phyloP scores from a whole-genome alignment of 2,797 vertebrate genomes.

The Pelobates cultripes region DNA sequence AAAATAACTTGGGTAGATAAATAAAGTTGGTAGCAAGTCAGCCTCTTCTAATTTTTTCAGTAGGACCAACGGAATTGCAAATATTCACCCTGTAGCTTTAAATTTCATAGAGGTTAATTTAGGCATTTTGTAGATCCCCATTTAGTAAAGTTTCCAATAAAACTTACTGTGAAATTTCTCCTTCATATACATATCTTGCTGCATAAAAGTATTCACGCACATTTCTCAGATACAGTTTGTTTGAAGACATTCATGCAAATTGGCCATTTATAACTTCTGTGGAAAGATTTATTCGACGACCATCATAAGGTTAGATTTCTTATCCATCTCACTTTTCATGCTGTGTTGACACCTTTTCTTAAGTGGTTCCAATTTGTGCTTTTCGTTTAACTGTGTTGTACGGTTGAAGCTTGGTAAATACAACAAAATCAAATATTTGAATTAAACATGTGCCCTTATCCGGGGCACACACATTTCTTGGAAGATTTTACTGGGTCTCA shows the following conservation, averaged over 20 bases:
- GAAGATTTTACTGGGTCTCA: slow-evolving; percentile 15
- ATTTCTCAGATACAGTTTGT: too few relatives aligned
- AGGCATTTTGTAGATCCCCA: too few relatives aligned
- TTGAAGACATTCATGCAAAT: neutral
- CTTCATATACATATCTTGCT: too few relatives aligned
- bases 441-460: slow-evolving; percentile 13
- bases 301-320: neutral
- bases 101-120: too few relatives aligned
- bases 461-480: neutral
- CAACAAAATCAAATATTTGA: slow-evolving; percentile 35
- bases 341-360: neutral
- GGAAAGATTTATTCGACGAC: neutral
- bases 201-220: too few relatives aligned
- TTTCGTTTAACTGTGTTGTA: neutral
- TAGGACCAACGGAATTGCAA: too few relatives aligned
- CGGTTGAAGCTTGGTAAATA: slow-evolving; percentile 2
- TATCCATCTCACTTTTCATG: neutral
- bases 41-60: too few relatives aligned
- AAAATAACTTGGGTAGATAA: too few relatives aligned
- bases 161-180: too few relatives aligned
- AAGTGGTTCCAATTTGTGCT: neutral
- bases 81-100: too few relatives aligned
- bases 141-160: too few relatives aligned
- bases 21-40: too few relatives aligned
- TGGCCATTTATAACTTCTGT: neutral